phyloP scores from a whole-genome alignment of 2,797 vertebrate species.

The Lithobates sylvaticus region DNA sequence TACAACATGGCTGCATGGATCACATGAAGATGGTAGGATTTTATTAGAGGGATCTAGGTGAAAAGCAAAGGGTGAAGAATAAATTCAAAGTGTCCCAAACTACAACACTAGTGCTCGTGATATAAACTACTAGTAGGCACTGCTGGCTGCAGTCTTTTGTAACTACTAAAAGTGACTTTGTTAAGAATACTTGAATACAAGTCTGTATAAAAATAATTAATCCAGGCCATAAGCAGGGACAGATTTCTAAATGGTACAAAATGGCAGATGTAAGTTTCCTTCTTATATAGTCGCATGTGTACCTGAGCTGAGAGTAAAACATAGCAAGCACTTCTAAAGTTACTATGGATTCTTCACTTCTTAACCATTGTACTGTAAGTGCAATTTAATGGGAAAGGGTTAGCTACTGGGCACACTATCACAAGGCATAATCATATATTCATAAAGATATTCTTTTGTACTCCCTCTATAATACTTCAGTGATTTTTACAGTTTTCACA shows the following conservation, averaged over 20 bases:
- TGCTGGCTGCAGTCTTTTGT: conserved; percentile 67
- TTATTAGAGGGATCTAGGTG: neutral
- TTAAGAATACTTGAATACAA: conserved; percentile 47
- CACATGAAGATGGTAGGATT: neutral
- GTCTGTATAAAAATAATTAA: conserved; percentile 40
- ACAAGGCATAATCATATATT: neutral
- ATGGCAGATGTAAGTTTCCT: conserved; percentile 28
- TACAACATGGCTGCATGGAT: conserved; percentile 5
- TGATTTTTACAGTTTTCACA: too few relatives aligned
- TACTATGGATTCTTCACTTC: neutral
- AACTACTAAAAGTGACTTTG: conserved; percentile 60
- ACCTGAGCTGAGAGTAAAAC: conserved; percentile 50
- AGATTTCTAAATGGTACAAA: conserved; percentile 53
- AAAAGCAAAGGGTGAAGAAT: conserved; percentile 27
- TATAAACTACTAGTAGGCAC: conserved; percentile 59
- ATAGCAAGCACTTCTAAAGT: neutral
- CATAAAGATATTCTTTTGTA: too few relatives aligned
- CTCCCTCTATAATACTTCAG: too few relatives aligned
- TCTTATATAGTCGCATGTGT: conserved; percentile 9
- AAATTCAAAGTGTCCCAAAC: conserved; percentile 26
- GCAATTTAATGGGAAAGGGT: neutral
- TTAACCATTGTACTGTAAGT: neutral
- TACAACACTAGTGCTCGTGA: conserved; percentile 46
- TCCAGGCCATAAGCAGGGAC: conserved; percentile 29
- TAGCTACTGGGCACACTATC: neutral